Evolutionary conservation across 2,113 vertebrate species (phyloP), one percentile per base, ranked within the genome.

Genomic region (Ploceus nigricollis): DNA sequence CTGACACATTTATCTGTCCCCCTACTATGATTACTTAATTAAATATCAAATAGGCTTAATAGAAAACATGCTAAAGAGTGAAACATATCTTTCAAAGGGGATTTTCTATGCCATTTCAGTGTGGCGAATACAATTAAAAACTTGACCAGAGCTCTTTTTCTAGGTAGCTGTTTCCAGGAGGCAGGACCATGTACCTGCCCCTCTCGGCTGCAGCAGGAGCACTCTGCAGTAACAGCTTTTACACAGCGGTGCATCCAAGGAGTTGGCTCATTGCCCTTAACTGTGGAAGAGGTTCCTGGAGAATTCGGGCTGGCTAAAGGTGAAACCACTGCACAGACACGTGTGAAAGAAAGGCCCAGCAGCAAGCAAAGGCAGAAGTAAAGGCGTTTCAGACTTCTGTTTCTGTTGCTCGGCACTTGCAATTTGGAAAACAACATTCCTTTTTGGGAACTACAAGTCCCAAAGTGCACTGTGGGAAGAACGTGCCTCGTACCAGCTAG

Each of bases 361-460:
- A 83, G 61, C 45, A 18, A 64, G 56, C 40, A 57, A 39, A 68
- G 23, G 40, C 18, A 1, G 56, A 35, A 22, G 30, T 53, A 33
- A 76, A 66, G 23, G 33, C 10, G 0, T 66, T 45, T 68, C 44
- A 27, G 50, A 1, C 13, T 87, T 22, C 21, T 84, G 39, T 40
- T 69, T 33, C 73, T 35, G 78, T 83, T 77, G 65, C 71, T 94
- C 48, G 25, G 68, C 0, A 0, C 58, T 80, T 10, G 31, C 25
- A 21, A 35, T 82, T 75, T n/a, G 88, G 69, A 75, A 93, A 97
- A 94, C 91, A 94, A 90, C 75, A 79, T 94, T 95, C 96, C 93
- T 95, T 90, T 75, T 65, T 3, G 91, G 79, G 91, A 95, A 97
- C 95, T 97, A 95, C 94, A 97, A 96, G 81, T 97, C 96, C 96